These are phyloP conservation scores for Strigops habroptila DNA, from an alignment of 2,113 vertebrate species.

Conservation along the genomic window DNA sequence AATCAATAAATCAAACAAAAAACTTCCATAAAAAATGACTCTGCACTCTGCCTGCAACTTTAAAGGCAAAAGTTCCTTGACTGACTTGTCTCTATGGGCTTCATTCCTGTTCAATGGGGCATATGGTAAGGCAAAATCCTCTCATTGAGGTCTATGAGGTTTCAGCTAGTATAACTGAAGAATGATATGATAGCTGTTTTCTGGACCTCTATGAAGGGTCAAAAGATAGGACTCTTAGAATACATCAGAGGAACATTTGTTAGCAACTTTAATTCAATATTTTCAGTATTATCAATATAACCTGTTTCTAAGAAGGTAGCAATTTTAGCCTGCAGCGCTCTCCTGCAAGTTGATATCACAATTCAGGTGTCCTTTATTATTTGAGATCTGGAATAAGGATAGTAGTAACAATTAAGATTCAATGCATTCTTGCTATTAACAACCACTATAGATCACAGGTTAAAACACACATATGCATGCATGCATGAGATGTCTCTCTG, in stretches of 20 bases:
- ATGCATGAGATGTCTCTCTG: not conserved
- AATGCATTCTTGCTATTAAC: not conserved
- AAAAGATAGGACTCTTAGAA: not conserved
- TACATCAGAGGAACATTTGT: not conserved
- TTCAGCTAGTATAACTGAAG: not conserved
- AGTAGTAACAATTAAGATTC: not conserved
- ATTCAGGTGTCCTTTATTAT: not conserved
- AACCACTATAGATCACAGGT: not conserved
- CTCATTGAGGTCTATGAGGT: not conserved
- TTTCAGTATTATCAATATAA: not conserved
- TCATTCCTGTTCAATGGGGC: not conserved
- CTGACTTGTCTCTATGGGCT: not conserved
- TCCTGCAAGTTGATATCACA: not conserved
- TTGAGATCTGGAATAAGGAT: not conserved
- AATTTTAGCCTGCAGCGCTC: not conserved
- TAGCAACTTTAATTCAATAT: not conserved
- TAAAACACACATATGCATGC: not conserved
- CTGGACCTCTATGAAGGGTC: not conserved
- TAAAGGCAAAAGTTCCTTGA: not conserved
- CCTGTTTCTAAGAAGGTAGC: not conserved
- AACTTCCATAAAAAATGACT: not conserved
- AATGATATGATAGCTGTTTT: not conserved
- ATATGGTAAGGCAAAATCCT: not conserved
- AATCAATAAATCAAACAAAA: not conserved
- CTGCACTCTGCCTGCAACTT: not conserved